Base-by-base conservation (phyloP, 2,797 vertebrate genomes). In the Arnoldichthys spilopterus region DNA sequence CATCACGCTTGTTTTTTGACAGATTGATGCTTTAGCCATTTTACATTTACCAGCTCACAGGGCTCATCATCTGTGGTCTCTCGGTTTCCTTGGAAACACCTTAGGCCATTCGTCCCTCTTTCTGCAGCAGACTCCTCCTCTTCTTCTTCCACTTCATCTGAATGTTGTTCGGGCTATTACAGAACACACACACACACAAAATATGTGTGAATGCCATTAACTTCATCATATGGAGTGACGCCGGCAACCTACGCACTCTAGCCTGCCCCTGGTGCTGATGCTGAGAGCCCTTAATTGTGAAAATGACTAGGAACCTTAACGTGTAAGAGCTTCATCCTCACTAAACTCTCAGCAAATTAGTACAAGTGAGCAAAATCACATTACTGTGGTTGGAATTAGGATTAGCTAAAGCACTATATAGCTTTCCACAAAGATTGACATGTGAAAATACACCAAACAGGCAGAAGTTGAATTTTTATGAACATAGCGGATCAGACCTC, bases 1-100 rank as follows among this genome's bases (percentile, higher is more conserved):
- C 49, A 15, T 32, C 24, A 59, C 11, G 7, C 43, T 40, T 71
- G 68, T 32, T 63, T n/a, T n/a, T 3, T 53, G 62, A 61, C 32
- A 62, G 63, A 53, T 3, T 54, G 47, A 75, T 13, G 11, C 11
- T 54, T 59, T 37, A 71, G 64, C 32, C 0, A 47, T 59, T 72
- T 72, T 61, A 70, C 61, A 72, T 77, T 80, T 76, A 89, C 88
- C 82, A 82, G 73, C 40, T 85, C 79, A 80, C 82, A 75, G 45
- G 82, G 75, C 24, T 84, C 62, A 24, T 85, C 82, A 75, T 76
- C 76, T 18, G 72, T 34, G 62, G 30, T 74, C 53, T 79, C 81
- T 74, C 51, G 18, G 69, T 85, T 78, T 72, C 80, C 72, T 53
- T 84, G 80, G 70, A 79, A 85, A 82, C 83, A 80, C 61, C 83